A percentile compares a stretch with the other conserved stretches of the same genome.
Evolutionary conservation across 2,888 invertebrate genomes (phyloP).

Genomic region (Eilema caniola): DNA sequence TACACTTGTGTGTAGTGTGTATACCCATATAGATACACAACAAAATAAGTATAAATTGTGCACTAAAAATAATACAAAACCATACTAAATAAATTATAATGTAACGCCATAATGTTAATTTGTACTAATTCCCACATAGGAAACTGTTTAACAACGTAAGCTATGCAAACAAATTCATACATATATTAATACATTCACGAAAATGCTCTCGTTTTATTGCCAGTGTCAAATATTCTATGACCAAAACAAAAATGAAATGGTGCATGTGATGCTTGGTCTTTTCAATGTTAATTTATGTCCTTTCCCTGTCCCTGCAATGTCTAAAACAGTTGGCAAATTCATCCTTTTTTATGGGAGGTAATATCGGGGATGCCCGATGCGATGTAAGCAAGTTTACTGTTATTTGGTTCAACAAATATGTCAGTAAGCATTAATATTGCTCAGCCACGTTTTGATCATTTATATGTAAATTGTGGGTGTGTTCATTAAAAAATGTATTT

Average conservation of each 20-base stretch:
- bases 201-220: slow-evolving; percentile 72
- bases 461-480: background rate
- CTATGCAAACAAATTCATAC: slow-evolving; percentile 66
- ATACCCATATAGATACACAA: background rate
- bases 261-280: slow-evolving; percentile 63
- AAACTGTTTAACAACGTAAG: background rate
- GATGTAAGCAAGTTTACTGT: slow-evolving; percentile 19
- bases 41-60: background rate
- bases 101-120: background rate
- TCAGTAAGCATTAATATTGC: background rate
- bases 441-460: background rate
- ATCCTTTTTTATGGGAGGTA: slow-evolving; percentile 41
- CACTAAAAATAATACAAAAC: background rate
- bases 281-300: slow-evolving; percentile 66
- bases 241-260: slow-evolving; percentile 73
- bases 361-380: slow-evolving; percentile 8
- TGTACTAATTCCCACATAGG: background rate
- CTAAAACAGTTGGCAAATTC: slow-evolving; percentile 38
- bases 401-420: slow-evolving; percentile 4
- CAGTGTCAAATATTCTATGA: slow-evolving; percentile 66
- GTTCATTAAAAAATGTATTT: background rate
- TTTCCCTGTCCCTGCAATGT: slow-evolving; percentile 47
- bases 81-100: background rate
- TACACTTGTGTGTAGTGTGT: no score
- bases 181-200: slow-evolving; percentile 71